Base-by-base conservation (phyloP, 1,140 invertebrate genomes). In the Hormaphis cornu region DNA sequence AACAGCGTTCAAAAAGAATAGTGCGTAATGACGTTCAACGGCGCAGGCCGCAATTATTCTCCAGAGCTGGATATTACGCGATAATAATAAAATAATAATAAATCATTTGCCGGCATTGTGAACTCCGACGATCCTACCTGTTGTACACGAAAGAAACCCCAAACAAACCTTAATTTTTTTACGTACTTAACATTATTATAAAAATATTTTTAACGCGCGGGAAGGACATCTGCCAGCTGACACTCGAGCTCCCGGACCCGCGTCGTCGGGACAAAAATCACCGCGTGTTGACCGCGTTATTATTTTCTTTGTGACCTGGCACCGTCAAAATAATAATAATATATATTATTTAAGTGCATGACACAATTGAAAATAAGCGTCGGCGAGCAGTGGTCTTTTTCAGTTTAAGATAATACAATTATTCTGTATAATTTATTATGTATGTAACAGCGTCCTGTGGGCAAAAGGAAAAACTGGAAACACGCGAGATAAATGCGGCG, bases 171-270 rank as follows among this genome's bases (percentile, higher is more conserved):
- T n/a, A n/a, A n/a, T n/a, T n/a, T n/a, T n/a, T n/a, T n/a, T n/a
- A n/a, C n/a, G n/a, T n/a, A n/a, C n/a, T n/a, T n/a, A n/a, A 16
- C 7, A 40, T 58, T 37, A 37, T 58, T 37, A 24, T 40, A 14
- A 10, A 20, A 20, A 22, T 22, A 24, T n/a, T n/a, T n/a, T n/a
- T n/a, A n/a, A n/a, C n/a, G n/a, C 18, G 3, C 46, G 28, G 42
- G 44, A n/a, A n/a, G 28, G 44, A 66, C 28, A 50, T 66, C 7
- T 66, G 28, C 61, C 61, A 66, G 61, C 61, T 66, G 61, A 66
- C 61, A 48, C 61, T 66, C 44, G 44, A 66, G n/a, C 20, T 66
- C 18, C 18, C 33, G 61, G 33, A 59, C 37, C 24, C 10, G 22
- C 5, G 18, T 12, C 18, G 26, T 52, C 24, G 12, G 28, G 26